Evolutionary conservation across 2,113 vertebrate species (phyloP), one percentile per base, ranked within the genome.

Genomic region (Bubo blakistoni): DNA sequence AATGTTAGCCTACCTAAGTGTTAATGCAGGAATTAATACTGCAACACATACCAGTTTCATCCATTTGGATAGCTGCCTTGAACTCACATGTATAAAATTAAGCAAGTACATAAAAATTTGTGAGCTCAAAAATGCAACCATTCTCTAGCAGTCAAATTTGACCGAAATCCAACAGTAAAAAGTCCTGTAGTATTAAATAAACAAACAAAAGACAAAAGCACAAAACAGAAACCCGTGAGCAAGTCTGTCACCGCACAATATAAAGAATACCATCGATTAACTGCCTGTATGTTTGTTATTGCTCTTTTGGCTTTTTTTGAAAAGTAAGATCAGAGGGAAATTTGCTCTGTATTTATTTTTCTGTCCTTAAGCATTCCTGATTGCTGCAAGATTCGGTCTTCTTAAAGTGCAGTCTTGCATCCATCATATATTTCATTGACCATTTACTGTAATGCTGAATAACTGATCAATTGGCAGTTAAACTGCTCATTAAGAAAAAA

Each of bases 401-500:
- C 63, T 88, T 95, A 74, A 94, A 84, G 81, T 54, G 67, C 63
- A 73, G 74, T 47, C 85, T 62, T 86, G 79, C 85, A 81, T 87
- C 78, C 78, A 70, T 94, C 73, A 82, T 86, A 57, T 95, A 92
- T 95, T 95, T 94, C 81, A 95, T 79, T 95, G 91, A 79, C 81
- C 86, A 77, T 82, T 92, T 92, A 92, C 88, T 89, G 91, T 85
- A 93, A 84, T 57, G 80, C 57, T 89, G 92, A 89, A 84, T 79
- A 94, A 82, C 83, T 76, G 38, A 96, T 96, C 92, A 94, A 95
- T 91, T 46, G 96, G 83, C 92, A 95, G 70, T 85, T 94, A 89
- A 91, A 85, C 80, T 91, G 80, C 91, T 94, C 92, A 76, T 97
- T 97, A 97, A 85, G 66, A 72, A 91, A 96, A 97, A 96, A 89